phyloP scores from a whole-genome alignment of 2,797 vertebrate species.

The Chelmon rostratus region DNA sequence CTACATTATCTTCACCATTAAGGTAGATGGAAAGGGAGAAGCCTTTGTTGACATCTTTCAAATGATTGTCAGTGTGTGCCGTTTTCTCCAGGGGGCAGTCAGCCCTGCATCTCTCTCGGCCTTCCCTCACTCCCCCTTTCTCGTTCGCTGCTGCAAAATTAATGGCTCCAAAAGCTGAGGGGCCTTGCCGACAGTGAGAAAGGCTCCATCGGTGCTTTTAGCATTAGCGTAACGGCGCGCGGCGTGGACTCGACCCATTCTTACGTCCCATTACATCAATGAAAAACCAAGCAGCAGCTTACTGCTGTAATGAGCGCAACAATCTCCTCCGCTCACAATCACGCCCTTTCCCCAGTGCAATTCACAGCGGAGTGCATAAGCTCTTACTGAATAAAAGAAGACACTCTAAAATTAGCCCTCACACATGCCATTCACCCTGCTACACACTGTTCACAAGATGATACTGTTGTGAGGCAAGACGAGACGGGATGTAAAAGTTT shows the following conservation, averaged over 20 bases:
- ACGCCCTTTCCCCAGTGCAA: conserved; percentile 56
- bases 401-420: conserved; percentile 71
- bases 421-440: conserved; percentile 62
- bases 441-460: conserved; percentile 15
- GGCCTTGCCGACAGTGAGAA: conserved; percentile 63
- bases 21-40: conserved; percentile 57
- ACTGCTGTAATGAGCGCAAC: conserved; percentile 74
- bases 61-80: conserved; percentile 66
- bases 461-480: conserved; percentile 24
- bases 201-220: conserved; percentile 73
- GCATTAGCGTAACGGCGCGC: conserved; percentile 65
- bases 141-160: conserved; percentile 74
- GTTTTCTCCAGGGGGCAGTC: conserved; percentile 73
- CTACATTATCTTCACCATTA: conserved; percentile 56
- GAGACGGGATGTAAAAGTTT: neutral
- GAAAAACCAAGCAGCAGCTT: conserved; percentile 74
- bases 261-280: conserved; percentile 76
- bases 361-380: conserved; percentile 66
- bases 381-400: conserved; percentile 64
- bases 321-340: conserved; percentile 71
- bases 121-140: conserved; percentile 56
- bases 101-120: conserved; percentile 32
- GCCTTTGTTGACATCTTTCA: conserved; percentile 74
- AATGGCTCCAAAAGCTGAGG: conserved; percentile 73
- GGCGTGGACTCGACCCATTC: conserved; percentile 58